These are phyloP conservation scores for Penaeus monodon DNA, from an alignment of 2,888 invertebrate genomes.

Conservation along the genomic window DNA sequence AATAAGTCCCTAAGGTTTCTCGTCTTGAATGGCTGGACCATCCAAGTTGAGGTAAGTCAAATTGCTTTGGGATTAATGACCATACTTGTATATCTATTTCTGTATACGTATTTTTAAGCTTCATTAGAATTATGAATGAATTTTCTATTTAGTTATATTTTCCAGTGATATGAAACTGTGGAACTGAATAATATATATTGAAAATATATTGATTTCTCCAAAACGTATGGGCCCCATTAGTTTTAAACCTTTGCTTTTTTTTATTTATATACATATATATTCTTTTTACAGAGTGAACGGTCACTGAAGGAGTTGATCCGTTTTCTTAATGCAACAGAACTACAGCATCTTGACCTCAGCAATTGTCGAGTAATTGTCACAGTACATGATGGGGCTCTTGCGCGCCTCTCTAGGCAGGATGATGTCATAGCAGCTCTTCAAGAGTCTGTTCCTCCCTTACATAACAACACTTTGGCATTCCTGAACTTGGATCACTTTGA, in stretches of 20 bases:
- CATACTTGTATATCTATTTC: too few relatives aligned
- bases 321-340: slow-evolving; percentile 58
- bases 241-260: background rate
- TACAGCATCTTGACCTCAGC: slow-evolving; percentile 62
- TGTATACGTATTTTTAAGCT: too few relatives aligned
- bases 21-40: slow-evolving; percentile 75
- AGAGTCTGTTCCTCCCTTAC: slow-evolving; percentile 61
- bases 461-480: slow-evolving; percentile 62
- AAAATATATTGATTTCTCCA: background rate
- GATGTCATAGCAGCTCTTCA: slow-evolving; percentile 59
- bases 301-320: slow-evolving; percentile 50
- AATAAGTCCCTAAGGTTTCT: slow-evolving; percentile 72
- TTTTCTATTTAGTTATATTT: too few relatives aligned
- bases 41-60: slow-evolving; percentile 73
- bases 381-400: slow-evolving; percentile 60
- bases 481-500: slow-evolving; percentile 64
- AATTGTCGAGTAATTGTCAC: slow-evolving; percentile 56
- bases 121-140: too few relatives aligned
- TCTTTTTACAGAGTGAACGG: slow-evolving; percentile 54
- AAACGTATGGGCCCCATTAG: background rate
- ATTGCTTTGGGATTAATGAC: background rate
- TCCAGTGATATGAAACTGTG: too few relatives aligned
- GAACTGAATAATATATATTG: too few relatives aligned
- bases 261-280: background rate
- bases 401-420: slow-evolving; percentile 60